A percentile compares a stretch with the other conserved stretches of the same genome.
These are phyloP conservation scores for Trialeurodes vaporariorum DNA, from an alignment of 1,140 invertebrate species.

Conservation along the genomic window DNA sequence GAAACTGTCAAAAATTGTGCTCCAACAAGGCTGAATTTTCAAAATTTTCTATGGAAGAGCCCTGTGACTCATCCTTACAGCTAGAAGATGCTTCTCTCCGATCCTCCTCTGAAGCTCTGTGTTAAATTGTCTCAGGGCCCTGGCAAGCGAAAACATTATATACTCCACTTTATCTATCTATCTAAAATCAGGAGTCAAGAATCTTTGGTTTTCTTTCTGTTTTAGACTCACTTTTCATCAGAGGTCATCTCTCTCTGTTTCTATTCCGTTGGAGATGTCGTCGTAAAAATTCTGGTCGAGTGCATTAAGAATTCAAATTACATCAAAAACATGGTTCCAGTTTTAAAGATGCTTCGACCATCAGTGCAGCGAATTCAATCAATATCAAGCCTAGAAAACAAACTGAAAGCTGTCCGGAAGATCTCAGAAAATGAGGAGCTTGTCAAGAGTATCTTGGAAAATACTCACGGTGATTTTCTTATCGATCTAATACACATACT, in stretches of 20 bases:
- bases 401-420: neutral
- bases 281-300: neutral
- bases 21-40: too few species aligned
- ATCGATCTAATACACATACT: neutral
- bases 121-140: too few species aligned
- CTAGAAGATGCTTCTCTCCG: too few species aligned
- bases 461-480: neutral
- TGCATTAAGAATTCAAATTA: neutral
- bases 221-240: neutral
- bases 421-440: neutral
- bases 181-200: too few species aligned
- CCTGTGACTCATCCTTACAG: too few species aligned
- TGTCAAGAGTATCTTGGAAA: neutral
- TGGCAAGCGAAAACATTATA: too few species aligned
- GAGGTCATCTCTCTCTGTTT: neutral
- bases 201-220: neutral
- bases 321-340: neutral
- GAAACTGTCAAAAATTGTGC: too few species aligned
- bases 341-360: neutral
- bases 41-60: too few species aligned
- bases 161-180: too few species aligned
- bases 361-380: neutral
- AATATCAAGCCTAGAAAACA: neutral
- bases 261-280: neutral
- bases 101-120: too few species aligned